Evolutionary conservation across 2,113 vertebrate species (phyloP).

Genomic region (Nothobranchius furzeri): DNA sequence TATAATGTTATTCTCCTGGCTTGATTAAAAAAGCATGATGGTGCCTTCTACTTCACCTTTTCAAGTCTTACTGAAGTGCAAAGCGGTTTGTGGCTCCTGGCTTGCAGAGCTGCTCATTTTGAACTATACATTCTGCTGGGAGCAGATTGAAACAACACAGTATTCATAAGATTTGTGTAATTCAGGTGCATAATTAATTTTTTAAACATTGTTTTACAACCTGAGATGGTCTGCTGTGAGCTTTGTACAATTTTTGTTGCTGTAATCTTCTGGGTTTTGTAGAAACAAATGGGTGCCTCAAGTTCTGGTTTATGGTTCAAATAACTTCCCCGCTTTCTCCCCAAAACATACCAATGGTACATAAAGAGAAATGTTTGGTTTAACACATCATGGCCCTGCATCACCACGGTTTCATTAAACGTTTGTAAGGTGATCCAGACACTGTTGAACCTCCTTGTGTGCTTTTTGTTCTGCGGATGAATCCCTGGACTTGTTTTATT

Average conservation of each 20-base stretch:
- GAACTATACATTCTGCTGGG: constrained; percentile 70
- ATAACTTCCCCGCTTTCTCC: constrained; percentile 5
- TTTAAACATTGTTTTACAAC: constrained; percentile 76
- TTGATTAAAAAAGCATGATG: constrained; percentile 87
- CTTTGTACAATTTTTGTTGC: constrained; percentile 71
- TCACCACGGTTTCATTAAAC: constrained; percentile 21
- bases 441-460: background rate
- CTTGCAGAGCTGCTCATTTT: constrained; percentile 80
- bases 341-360: constrained; percentile 47
- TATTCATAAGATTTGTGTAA: constrained; percentile 83
- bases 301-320: constrained; percentile 49
- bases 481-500: constrained; percentile 45
- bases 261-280: constrained; percentile 68
- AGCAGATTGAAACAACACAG: constrained; percentile 69
- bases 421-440: constrained; percentile 26
- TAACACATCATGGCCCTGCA: constrained; percentile 68
- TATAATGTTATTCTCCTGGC: constrained; percentile 57
- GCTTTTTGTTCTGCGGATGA: constrained; percentile 21
- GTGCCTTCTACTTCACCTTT: constrained; percentile 95
- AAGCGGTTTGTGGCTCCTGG: constrained; percentile 81
- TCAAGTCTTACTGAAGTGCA: constrained; percentile 86
- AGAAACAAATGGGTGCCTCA: constrained; percentile 70
- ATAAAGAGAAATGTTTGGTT: constrained; percentile 68
- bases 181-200: constrained; percentile 70
- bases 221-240: constrained; percentile 72